These are phyloP conservation scores for Sterrhoptilus dennistouni DNA, from an alignment of 2,113 vertebrate species.

Conservation along the genomic window DNA sequence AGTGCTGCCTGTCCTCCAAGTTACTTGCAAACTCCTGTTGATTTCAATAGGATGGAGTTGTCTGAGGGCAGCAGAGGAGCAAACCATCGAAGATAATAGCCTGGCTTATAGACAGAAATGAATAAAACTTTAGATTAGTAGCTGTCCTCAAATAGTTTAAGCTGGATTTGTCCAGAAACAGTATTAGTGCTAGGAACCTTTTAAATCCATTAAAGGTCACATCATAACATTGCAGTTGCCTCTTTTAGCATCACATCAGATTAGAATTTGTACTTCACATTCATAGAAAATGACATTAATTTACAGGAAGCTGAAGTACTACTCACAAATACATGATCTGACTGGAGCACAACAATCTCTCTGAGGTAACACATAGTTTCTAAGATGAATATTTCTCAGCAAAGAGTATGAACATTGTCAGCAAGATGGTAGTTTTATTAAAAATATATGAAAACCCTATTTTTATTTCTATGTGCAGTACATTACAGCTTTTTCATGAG, in stretches of 20 bases:
- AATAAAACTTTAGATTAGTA: background rate
- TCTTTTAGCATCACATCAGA: background rate
- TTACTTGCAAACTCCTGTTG: constrained; percentile 11
- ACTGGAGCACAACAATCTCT: background rate
- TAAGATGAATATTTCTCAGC: background rate
- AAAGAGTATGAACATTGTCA: background rate
- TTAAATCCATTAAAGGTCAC: background rate
- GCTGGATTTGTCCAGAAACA: background rate
- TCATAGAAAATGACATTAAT: background rate
- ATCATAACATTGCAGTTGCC: background rate
- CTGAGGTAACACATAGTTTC: background rate
- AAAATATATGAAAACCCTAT: background rate
- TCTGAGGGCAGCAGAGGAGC: background rate
- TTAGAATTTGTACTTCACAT: background rate
- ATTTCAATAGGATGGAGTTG: background rate
- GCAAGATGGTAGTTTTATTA: background rate
- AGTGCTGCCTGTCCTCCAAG: background rate
- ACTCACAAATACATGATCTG: background rate
- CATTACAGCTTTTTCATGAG: background rate
- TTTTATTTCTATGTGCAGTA: background rate
- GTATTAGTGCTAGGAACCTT: background rate
- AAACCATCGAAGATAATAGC: background rate
- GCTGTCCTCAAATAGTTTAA: background rate
- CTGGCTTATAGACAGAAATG: background rate
- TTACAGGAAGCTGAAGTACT: background rate